A percentile compares a stretch with the other conserved stretches of the same genome.
Conservation (phyloP, 2,888 invertebrate genomes). For the Epistrophe grossulariae region DNA sequence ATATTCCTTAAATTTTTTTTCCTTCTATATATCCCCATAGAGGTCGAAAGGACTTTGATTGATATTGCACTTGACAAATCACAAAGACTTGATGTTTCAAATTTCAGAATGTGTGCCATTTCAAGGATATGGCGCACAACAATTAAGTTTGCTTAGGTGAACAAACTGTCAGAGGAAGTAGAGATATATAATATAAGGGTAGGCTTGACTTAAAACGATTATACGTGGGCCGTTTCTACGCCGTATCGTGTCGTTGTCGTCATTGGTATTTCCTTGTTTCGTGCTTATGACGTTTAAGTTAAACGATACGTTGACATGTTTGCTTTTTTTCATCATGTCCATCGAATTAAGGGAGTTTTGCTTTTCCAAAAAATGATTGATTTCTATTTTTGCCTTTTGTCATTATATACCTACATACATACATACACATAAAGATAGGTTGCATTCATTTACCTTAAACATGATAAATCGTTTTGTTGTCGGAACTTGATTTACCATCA, state of each 20-base stretch:
- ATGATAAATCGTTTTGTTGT: slow-evolving; percentile 39
- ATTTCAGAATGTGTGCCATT: slow-evolving; percentile 59
- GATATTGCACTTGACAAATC: slow-evolving; percentile 76
- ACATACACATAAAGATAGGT: neutral
- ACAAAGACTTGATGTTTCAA: slow-evolving; percentile 65
- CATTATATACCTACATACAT: slow-evolving; percentile 7
- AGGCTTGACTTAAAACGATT: slow-evolving; percentile 2
- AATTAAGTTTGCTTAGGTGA: slow-evolving; percentile 69
- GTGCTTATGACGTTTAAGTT: slow-evolving; percentile 70
- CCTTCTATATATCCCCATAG: neutral
- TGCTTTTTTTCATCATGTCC: slow-evolving; percentile 49
- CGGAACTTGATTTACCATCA: slow-evolving; percentile 15
- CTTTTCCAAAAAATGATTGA: slow-evolving; percentile 61
- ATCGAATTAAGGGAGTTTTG: slow-evolving; percentile 14
- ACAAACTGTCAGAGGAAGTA: slow-evolving; percentile 38
- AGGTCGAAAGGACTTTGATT: slow-evolving; percentile 56
- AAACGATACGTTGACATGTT: slow-evolving; percentile 73
- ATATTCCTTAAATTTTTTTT: slow-evolving; percentile 13
- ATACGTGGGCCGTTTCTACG: neutral
- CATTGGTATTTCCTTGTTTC: slow-evolving; percentile 37
- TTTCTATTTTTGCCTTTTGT: slow-evolving; percentile 47
- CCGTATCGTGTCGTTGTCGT: neutral
- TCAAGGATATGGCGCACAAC: slow-evolving; percentile 23
- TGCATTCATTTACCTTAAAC: slow-evolving; percentile 29
- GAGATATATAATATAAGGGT: slow-evolving; percentile 17